These are phyloP conservation scores for Pyrrhosoma nymphula DNA, from an alignment of 2,888 invertebrate genomes.

Conservation along the genomic window DNA sequence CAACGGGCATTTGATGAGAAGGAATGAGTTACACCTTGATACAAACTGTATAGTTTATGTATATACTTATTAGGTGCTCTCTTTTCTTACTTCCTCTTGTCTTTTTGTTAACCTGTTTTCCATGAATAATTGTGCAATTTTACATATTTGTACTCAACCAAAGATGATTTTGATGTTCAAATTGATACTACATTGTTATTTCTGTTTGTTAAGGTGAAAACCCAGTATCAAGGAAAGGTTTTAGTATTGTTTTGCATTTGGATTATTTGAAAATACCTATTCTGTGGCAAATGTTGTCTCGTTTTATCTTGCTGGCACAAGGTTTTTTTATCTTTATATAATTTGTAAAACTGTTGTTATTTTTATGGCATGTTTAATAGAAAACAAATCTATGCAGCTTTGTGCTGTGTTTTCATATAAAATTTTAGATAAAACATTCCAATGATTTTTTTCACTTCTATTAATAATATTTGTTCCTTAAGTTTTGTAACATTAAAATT, in stretches of 20 bases:
- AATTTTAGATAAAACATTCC: constrained; percentile 55
- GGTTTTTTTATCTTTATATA: constrained; percentile 43
- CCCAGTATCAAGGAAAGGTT: neutral
- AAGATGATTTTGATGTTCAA: neutral
- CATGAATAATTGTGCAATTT: neutral
- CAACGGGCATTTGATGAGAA: neutral
- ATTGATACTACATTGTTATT: constrained; percentile 11
- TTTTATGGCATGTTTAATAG: neutral
- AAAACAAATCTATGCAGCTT: constrained; percentile 10
- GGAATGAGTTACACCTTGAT: neutral
- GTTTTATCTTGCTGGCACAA: constrained; percentile 67
- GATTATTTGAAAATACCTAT: neutral
- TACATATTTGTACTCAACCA: neutral
- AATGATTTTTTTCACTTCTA: constrained; percentile 50
- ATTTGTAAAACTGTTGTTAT: constrained; percentile 51
- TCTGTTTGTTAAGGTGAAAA: neutral
- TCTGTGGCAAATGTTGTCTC: constrained; percentile 17
- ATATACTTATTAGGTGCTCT: neutral
- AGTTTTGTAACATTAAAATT: neutral
- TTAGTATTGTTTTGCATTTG: constrained; percentile 39
- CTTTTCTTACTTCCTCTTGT: neutral
- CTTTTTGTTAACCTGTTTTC: neutral
- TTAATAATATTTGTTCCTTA: neutral
- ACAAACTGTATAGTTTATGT: neutral
- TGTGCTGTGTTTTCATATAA: neutral